A percentile compares a stretch with the other conserved stretches of the same genome.
phyloP scores from a whole-genome alignment of 2,113 vertebrate species.

The Malaclemys terrapin region DNA sequence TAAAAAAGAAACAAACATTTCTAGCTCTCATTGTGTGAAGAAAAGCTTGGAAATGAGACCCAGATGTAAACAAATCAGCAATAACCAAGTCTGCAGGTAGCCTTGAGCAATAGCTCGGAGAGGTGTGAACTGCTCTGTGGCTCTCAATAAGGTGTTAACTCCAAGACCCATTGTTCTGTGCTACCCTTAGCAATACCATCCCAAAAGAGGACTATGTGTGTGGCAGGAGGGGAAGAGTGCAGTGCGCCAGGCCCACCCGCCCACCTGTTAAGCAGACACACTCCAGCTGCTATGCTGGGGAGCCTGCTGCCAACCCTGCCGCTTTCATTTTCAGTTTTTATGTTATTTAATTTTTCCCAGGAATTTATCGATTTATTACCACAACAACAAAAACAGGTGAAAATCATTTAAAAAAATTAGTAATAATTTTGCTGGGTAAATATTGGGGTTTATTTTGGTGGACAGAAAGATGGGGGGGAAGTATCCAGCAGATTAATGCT shows the following conservation, averaged over 20 bases:
- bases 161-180: neutral
- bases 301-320: neutral
- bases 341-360: too few species aligned
- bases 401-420: too few species aligned
- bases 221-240: neutral
- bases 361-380: too few species aligned
- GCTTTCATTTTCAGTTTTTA: neutral
- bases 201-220: neutral
- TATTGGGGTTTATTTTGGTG: too few species aligned
- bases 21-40: neutral
- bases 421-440: too few species aligned
- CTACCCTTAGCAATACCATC: neutral
- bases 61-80: neutral
- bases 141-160: neutral
- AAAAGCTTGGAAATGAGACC: neutral
- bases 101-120: neutral
- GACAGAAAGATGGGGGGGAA: too few species aligned
- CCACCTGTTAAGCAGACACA: neutral
- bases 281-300: neutral
- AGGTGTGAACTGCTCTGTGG: neutral
- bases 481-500: too few species aligned
- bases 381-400: too few species aligned
- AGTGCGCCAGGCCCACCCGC: neutral
- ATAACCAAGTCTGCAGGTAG: neutral
- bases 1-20: neutral